Evolutionary conservation across 2,797 vertebrate genomes (phyloP).

Genomic region (Macrochelys suwanniensis): DNA sequence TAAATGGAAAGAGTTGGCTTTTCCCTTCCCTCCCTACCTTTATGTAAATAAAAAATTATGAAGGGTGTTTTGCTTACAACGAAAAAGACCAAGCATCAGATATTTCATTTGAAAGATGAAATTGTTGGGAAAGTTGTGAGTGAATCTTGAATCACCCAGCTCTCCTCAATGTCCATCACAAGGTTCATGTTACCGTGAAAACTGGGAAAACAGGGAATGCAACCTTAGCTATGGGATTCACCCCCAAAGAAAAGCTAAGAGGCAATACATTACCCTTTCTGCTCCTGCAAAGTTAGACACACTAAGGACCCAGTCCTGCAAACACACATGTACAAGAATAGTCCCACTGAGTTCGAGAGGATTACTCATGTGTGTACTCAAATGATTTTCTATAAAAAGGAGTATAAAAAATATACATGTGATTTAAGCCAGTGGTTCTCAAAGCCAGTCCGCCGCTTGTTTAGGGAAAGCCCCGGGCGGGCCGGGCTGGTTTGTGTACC

Average conservation of each 20-base stretch:
- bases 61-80: conserved; percentile 5
- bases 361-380: background rate
- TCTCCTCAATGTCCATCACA: background rate
- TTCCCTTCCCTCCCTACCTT: background rate
- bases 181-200: background rate
- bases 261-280: background rate
- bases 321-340: background rate
- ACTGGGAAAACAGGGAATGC: background rate
- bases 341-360: conserved; percentile 9
- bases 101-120: background rate
- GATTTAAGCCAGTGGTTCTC: background rate
- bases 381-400: background rate
- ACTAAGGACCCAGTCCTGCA: background rate
- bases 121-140: background rate
- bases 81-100: background rate
- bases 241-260: background rate
- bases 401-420: conserved; percentile 56
- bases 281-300: background rate
- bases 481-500: no score
- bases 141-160: background rate
- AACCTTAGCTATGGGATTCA: background rate
- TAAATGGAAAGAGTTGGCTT: conserved; percentile 31
- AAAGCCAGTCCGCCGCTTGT: no score
- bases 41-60: background rate
- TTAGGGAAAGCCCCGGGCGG: no score